A percentile compares a stretch with the other conserved stretches of the same genome.
phyloP scores from a whole-genome alignment of 2,888 invertebrate species.

The Aleiodes alternator region DNA sequence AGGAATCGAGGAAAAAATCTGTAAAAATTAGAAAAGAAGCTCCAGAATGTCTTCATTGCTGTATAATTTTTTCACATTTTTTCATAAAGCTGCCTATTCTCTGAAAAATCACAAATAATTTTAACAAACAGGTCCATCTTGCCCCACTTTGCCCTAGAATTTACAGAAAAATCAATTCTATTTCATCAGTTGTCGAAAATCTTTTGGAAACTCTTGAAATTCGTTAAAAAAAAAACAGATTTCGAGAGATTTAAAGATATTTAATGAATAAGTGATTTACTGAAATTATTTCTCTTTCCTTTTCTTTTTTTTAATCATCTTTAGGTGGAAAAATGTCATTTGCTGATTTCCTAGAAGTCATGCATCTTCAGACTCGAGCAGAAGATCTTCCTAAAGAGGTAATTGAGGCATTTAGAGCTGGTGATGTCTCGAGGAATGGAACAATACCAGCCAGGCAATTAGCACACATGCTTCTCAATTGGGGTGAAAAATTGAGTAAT shows the following conservation, averaged over 20 bases:
- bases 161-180: too few relatives aligned
- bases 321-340: constrained; percentile 94
- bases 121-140: too few relatives aligned
- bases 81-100: too few relatives aligned
- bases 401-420: constrained; percentile 92
- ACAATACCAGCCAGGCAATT: constrained; percentile 89
- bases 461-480: constrained; percentile 89
- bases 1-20: too few relatives aligned
- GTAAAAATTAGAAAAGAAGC: too few relatives aligned
- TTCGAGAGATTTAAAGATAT: neutral
- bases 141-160: too few relatives aligned
- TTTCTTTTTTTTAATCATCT: constrained; percentile 20
- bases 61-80: too few relatives aligned
- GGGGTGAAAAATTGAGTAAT: constrained; percentile 90
- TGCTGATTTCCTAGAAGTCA: constrained; percentile 95
- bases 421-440: constrained; percentile 85
- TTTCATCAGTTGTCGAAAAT: neutral
- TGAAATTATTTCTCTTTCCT: neutral
- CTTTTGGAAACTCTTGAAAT: neutral
- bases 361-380: constrained; percentile 92
- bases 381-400: constrained; percentile 91
- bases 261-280: too few relatives aligned
- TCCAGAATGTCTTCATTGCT: too few relatives aligned
- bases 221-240: too few relatives aligned
- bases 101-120: too few relatives aligned